phyloP scores from a whole-genome alignment of 2,113 vertebrate species.

The Vanacampus margaritifer region DNA sequence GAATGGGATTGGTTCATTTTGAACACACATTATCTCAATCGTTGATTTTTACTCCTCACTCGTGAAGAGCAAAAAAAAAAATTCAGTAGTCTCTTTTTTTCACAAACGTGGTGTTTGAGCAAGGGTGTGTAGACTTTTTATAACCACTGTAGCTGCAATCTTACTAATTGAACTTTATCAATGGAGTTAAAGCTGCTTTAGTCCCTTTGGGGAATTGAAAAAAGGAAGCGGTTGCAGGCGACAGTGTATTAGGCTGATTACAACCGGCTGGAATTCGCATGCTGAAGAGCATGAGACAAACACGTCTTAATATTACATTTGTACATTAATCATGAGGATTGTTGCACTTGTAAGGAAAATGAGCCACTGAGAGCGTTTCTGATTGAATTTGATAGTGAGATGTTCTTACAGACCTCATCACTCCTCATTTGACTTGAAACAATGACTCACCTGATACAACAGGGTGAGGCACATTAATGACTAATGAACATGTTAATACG shows the following conservation, averaged over 20 bases:
- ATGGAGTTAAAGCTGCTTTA: not conserved
- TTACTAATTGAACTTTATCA: conserved; percentile 1
- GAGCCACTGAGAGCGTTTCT: not conserved
- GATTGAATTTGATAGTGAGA: not conserved
- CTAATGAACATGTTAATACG: not conserved
- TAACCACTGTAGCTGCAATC: not conserved
- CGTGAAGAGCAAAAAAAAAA: no score
- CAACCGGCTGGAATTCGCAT: not conserved
- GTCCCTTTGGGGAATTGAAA: not conserved
- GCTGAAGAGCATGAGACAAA: not conserved
- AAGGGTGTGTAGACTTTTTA: not conserved
- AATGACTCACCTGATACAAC: not conserved
- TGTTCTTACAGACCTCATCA: not conserved
- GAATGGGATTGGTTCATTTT: no score
- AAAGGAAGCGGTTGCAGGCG: not conserved
- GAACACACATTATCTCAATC: no score
- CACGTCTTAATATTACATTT: not conserved
- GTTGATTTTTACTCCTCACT: no score
- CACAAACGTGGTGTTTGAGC: no score
- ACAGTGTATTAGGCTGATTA: not conserved
- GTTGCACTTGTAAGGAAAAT: not conserved
- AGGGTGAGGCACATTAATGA: not conserved
- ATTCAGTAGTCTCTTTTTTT: no score
- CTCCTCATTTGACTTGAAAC: not conserved
- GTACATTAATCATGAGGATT: not conserved